Evolutionary conservation across 2,888 invertebrate species (phyloP).

Genomic region (Syrista parreyssii): DNA sequence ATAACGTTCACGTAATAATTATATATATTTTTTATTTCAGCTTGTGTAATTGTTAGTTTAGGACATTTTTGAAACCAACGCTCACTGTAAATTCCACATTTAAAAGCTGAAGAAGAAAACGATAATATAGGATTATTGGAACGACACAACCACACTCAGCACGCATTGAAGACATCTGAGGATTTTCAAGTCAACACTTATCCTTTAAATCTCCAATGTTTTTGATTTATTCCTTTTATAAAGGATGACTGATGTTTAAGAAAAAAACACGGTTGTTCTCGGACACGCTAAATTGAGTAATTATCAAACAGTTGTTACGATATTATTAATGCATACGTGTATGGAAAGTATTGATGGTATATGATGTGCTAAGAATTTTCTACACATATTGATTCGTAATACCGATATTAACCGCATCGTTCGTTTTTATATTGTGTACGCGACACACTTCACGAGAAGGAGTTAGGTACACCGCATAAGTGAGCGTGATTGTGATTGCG

Average conservation of each 20-base stretch:
- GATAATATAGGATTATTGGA: constrained; percentile 56
- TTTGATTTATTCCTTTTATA: constrained; percentile 59
- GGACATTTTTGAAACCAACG: constrained; percentile 66
- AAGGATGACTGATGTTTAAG: constrained; percentile 59
- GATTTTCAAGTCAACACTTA: constrained; percentile 73
- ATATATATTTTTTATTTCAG: constrained; percentile 67
- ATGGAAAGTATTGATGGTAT: constrained; percentile 54
- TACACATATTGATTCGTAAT: constrained; percentile 46
- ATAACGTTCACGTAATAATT: background rate
- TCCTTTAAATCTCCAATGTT: constrained; percentile 56
- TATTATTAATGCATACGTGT: constrained; percentile 38
- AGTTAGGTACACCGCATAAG: constrained; percentile 29
- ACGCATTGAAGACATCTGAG: constrained; percentile 92
- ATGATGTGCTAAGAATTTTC: constrained; percentile 56
- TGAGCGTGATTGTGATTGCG: constrained; percentile 45
- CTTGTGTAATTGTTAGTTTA: constrained; percentile 74
- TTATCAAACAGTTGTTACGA: constrained; percentile 48
- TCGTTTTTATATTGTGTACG: constrained; percentile 47
- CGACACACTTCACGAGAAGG: constrained; percentile 28
- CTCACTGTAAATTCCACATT: constrained; percentile 67
- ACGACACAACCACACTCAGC: constrained; percentile 81
- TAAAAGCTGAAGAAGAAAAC: constrained; percentile 54
- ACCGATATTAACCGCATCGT: constrained; percentile 53
- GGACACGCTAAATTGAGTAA: constrained; percentile 51
- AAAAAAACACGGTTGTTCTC: constrained; percentile 53